Evolutionary conservation across 2,888 invertebrate species (phyloP), one percentile per base, ranked within the genome.

Genomic region (Lamproptera curius): DNA sequence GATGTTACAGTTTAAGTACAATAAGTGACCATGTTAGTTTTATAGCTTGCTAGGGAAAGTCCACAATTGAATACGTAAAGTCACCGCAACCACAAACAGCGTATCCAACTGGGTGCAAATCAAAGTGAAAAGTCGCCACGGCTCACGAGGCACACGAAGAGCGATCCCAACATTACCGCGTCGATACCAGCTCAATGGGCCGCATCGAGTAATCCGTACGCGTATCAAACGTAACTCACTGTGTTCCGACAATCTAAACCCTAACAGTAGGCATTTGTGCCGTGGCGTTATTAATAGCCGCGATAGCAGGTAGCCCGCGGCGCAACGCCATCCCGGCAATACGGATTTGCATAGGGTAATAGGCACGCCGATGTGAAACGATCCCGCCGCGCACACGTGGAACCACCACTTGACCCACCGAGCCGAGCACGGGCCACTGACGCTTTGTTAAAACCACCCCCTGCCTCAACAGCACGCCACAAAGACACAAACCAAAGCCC

Each of bases 341-440:
- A 76, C 80, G 81, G 79, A 83, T 86, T 85, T 84, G 84, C 84
- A 85, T 84, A 82, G 81, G 77, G 80, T 85, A 83, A 86, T 86
- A 71, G 78, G 58, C 65, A 65, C 61, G 38, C 39, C 31, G 17
- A 46, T 26, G 36, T 35, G 42, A 10, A 16, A 39, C 40, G 35
- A 28, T 5, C 20, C 8, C 14, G 39, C 38, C 10, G 6, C 16
- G 47, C 42, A 42, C 42, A 20, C 41, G 31, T 16, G 37, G 41
- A 42, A 28, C 8, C 41, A 31, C 31, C 23, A 43, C 48, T 48
- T 48, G 48, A 48, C 48, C 48, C 42, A 39, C 42, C 38, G 38
- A 37, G 31, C 16, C 6, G 26, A n/a, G n/a, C n/a, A n/a, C n/a
- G n/a, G n/a, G n/a, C n/a, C n/a, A n/a, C n/a, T 16, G n/a, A 23